phyloP scores from a whole-genome alignment of 92 coral and sea anemone species.

The Parazoanthus darwini region DNA sequence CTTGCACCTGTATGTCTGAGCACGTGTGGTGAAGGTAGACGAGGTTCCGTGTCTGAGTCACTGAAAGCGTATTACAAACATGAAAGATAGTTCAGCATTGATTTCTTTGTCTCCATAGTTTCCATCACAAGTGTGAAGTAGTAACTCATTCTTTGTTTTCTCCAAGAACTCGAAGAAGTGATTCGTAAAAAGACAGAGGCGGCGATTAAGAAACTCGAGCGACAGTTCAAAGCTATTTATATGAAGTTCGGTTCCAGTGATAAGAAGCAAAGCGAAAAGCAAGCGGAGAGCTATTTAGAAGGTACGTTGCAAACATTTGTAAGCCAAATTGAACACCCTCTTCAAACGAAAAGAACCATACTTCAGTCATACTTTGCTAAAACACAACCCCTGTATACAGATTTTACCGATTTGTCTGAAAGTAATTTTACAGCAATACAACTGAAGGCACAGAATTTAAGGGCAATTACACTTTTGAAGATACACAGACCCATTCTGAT shows the following conservation, averaged over 20 bases:
- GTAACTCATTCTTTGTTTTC: background rate
- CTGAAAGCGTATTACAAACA: too few relatives aligned
- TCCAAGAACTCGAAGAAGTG: slow-evolving; percentile 18
- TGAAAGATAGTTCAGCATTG: too few relatives aligned
- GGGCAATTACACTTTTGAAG: too few relatives aligned
- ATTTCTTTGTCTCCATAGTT: background rate
- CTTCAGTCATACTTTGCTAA: background rate
- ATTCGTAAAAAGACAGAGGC: slow-evolving; percentile 32
- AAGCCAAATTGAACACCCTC: too few relatives aligned
- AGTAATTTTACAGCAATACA: too few relatives aligned
- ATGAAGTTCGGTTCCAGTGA: slow-evolving; percentile 16
- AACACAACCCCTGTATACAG: background rate
- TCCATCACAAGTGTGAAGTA: background rate
- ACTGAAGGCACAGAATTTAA: too few relatives aligned
- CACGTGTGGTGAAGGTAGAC: background rate
- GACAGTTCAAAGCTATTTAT: slow-evolving; percentile 35
- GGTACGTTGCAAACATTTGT: background rate
- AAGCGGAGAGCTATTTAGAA: slow-evolving; percentile 34
- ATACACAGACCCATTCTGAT: too few relatives aligned
- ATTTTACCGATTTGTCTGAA: too few relatives aligned
- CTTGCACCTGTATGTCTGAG: background rate
- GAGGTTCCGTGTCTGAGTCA: background rate
- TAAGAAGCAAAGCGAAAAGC: background rate
- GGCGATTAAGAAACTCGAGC: slow-evolving; percentile 26
- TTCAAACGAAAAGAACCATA: too few relatives aligned